A percentile compares a stretch with the other conserved stretches of the same genome.
Evolutionary conservation across 2,113 vertebrate genomes (phyloP).

Genomic region (Cervus canadensis): DNA sequence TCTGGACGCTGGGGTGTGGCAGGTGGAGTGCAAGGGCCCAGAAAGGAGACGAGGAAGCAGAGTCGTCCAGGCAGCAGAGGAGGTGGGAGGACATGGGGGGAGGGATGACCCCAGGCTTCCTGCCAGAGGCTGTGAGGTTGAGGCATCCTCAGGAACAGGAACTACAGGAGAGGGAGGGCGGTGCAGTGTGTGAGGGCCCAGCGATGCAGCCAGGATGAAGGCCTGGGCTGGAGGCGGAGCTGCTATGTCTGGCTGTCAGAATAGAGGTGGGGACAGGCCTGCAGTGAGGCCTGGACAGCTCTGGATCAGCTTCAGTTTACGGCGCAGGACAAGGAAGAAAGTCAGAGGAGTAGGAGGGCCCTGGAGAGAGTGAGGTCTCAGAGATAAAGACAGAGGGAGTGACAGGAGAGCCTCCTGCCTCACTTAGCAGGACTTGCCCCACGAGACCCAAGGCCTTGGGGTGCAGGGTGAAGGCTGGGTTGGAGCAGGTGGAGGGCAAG

Average conservation of each 20-base stretch:
- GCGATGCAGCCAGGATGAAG: background rate
- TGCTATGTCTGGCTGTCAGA: background rate
- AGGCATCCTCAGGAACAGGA: background rate
- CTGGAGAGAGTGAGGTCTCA: accelerated
- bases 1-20: background rate
- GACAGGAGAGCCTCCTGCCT: background rate
- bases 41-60: background rate
- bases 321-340: background rate
- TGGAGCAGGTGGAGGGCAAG: background rate
- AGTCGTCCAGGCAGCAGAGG: background rate
- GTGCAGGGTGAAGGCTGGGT: background rate
- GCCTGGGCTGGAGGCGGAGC: background rate
- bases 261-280: background rate
- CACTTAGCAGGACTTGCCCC: background rate
- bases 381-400: background rate
- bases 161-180: background rate
- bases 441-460: background rate
- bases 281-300: background rate
- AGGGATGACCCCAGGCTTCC: background rate
- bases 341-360: background rate
- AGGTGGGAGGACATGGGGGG: background rate
- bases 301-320: background rate
- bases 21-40: background rate
- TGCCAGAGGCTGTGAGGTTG: background rate
- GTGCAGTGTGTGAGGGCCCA: background rate